Base-by-base conservation (phyloP, 1,140 invertebrate genomes). In the Antheraea pernyi region DNA sequence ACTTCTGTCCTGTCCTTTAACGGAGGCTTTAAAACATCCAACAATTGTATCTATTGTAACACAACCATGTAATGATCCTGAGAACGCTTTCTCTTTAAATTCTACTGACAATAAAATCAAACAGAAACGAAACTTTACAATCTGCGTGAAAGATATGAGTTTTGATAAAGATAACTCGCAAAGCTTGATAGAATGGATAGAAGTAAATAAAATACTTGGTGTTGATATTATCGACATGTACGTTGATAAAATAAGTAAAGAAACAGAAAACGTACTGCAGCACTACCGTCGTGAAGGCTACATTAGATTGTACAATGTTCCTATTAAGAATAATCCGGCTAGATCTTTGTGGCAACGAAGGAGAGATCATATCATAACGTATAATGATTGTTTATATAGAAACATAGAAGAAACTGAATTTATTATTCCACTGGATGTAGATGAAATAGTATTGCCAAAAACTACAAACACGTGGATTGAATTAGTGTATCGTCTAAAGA, bases 361-460 rank as follows among this genome's bases (percentile, higher is more conserved):
- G 70, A 91, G 95, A 72, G 94, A 95, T 87, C 96, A 96, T 82
- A 86, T 96, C 46, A 91, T 96, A 67, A 94, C 95, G 0, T 97
- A 96, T 81, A 97, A 97, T 82, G 95, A 96, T 68, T 91, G 89
- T 76, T 94, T 96, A 62, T 96, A 97, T 81, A 94, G 95, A 76
- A 95, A 95, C 84, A 82, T 96, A 37, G 80, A 93, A 68, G 93
- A 91, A 64, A 95, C 94, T 6, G 88, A 94, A 74, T 96, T 93
- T 84, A 93, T 96, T 16, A 80, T 96, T 9, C 95, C 95, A 9
- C 86, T 96, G 72, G 96, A 96, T 80, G 91, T 96, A 36, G 96
- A 96, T 83, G 96, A 96, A 87, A 91, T 96, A 30, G 93, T 96
- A 59, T 88, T 96, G 37, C 96, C 96, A 4, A 91, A 93, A 79